Evolutionary conservation across 92 coral and sea anemone species (phyloP).

Genomic region (Actinostola sp.): DNA sequence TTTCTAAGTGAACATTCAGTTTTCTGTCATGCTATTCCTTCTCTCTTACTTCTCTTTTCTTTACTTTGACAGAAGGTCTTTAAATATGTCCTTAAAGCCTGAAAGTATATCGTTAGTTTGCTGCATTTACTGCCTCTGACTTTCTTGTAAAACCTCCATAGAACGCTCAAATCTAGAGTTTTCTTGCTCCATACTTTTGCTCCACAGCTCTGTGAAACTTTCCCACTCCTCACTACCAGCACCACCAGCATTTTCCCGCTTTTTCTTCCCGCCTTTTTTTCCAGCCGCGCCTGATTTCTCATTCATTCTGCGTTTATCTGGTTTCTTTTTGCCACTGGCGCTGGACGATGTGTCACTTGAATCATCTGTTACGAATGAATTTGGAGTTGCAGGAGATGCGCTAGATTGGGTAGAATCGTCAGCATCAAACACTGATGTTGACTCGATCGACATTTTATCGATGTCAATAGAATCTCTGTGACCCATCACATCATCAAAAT

Average conservation of each 20-base stretch:
- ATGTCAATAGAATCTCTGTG: constrained; percentile 53
- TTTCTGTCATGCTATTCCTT: neutral
- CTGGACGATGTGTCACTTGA: no score
- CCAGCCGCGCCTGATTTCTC: neutral
- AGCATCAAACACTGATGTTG: no score
- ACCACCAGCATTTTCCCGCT: neutral
- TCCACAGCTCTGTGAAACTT: constrained; percentile 50
- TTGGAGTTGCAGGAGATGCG: neutral
- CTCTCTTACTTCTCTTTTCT: neutral
- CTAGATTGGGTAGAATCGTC: no score
- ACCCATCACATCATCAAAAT: constrained; percentile 45
- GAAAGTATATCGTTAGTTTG: constrained; percentile 52
- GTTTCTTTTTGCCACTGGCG: no score
- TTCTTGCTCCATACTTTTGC: constrained; percentile 43
- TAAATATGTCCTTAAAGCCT: constrained; percentile 49
- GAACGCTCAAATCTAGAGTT: constrained; percentile 24
- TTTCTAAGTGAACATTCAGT: neutral
- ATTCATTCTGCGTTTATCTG: no score
- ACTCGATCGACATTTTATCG: constrained; percentile 34
- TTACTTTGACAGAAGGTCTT: constrained; percentile 33
- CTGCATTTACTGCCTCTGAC: constrained; percentile 39
- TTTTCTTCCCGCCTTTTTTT: neutral
- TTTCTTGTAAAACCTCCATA: constrained; percentile 35
- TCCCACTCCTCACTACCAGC: neutral
- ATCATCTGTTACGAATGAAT: no score